Conservation (phyloP, 1,140 invertebrate genomes). For the Caenorhabditis brenneri region DNA sequence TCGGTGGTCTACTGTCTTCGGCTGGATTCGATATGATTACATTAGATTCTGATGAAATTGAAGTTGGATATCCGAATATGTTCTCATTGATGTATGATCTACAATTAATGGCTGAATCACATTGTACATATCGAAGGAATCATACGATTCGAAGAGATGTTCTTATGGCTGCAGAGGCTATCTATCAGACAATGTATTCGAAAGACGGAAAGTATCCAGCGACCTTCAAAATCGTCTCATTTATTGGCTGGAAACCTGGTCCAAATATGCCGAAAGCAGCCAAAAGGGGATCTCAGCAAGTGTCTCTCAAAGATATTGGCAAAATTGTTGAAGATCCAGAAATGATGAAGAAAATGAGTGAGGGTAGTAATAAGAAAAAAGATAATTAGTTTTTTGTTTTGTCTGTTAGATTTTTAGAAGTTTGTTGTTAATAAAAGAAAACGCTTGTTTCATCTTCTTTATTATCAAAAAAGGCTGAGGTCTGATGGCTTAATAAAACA, state of each 20-base stretch:
- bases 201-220: constrained; percentile 80
- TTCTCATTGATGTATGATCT: constrained; percentile 94
- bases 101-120: constrained; percentile 88
- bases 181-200: constrained; percentile 78
- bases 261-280: constrained; percentile 73
- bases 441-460: no score
- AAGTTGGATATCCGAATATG: constrained; percentile 88
- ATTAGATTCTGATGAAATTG: constrained; percentile 89
- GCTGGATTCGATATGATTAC: constrained; percentile 93
- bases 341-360: constrained; percentile 27
- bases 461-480: no score
- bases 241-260: constrained; percentile 97
- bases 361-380: constrained; percentile 7
- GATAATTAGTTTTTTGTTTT: not conserved
- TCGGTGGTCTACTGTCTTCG: constrained; percentile 81
- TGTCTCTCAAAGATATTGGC: constrained; percentile 79
- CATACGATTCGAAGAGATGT: constrained; percentile 81
- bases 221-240: constrained; percentile 93
- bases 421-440: constrained; percentile 61
- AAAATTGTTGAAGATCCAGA: constrained; percentile 44
- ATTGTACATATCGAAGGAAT: constrained; percentile 82
- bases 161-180: constrained; percentile 84
- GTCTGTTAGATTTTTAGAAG: not conserved
- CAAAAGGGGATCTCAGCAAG: constrained; percentile 80
- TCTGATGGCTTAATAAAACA: no score